Base-by-base conservation (phyloP, 2,888 invertebrate species). In the Macropis europaea region DNA sequence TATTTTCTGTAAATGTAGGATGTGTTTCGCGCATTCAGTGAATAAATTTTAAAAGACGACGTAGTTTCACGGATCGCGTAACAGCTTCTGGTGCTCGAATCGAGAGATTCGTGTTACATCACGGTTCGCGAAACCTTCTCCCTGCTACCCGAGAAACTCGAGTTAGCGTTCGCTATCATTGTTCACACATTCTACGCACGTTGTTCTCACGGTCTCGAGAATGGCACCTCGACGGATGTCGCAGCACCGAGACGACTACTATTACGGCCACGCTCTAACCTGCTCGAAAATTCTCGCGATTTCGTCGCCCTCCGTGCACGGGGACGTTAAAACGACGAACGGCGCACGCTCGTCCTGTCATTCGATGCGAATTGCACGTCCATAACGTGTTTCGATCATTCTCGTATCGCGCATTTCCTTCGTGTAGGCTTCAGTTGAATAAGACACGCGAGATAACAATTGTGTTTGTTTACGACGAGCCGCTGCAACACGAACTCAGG, bases 371-470 rank as follows among this genome's bases (percentile, higher is more conserved):
- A 42, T 42, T n/a, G 13, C 5, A 56, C 17, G n/a, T 28, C 5
- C 6, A 13, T 30, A 9, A 1, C 6, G 0, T 17, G 11, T 11
- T 19, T 17, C 22, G 38, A 32, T 30, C 30, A 38, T 32, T 15
- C 43, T 24, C 15, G 4, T 17, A 34, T 56, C 36, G 17, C 26
- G 15, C 38, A 26, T 45, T 56, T 71, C 48, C 52, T 57, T 38
- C 36, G 28, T 30, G n/a, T n/a, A n/a, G n/a, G 13, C 1, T n/a
- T 7, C 4, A 32, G 43, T 70, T 42, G 47, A 61, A 36, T 36
- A 47, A 77, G 56, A 70, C 66, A 61, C 60, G n/a, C 48, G 53
- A 73, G 77, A 67, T 73, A 72, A 73, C 64, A 73, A 73, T 70
- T 53, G 64, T 38, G 66, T 71, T 54, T 71, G 64, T 74, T 66